phyloP scores from a whole-genome alignment of 2,113 vertebrate genomes.

The Odobenus rosmarus region DNA sequence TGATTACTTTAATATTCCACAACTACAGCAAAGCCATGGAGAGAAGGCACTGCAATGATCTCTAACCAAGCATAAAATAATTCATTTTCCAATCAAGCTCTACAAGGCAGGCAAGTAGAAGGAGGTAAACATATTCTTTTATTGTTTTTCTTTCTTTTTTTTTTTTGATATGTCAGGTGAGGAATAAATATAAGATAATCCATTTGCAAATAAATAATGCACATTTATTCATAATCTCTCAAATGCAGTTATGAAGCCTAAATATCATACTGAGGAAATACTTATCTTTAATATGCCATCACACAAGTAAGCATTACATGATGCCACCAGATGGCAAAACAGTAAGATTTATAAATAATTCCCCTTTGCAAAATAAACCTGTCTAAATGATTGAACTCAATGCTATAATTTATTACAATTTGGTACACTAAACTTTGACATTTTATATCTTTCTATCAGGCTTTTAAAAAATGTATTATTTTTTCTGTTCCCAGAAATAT shows the following conservation, averaged over 20 bases:
- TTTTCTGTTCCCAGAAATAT: not conserved
- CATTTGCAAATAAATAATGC: conserved; percentile 8
- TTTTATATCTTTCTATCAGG: not conserved
- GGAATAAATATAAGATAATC: not conserved
- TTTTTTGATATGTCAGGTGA: not conserved
- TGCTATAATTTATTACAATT: not conserved
- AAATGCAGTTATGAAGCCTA: not conserved
- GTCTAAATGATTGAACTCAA: conserved; percentile 1
- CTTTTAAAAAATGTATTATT: not conserved
- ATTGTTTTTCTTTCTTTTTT: not conserved
- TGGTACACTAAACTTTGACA: not conserved
- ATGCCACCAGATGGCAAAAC: not conserved
- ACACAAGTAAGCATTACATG: not conserved
- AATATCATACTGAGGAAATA: not conserved
- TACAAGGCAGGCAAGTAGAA: not conserved
- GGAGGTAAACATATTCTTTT: not conserved
- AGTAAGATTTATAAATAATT: conserved; percentile 37
- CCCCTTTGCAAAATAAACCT: not conserved
- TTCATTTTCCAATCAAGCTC: conserved; percentile 38
- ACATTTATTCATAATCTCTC: not conserved
- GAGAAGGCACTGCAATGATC: not conserved
- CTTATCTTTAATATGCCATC: not conserved
- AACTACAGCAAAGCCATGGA: not conserved
- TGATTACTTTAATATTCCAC: conserved; percentile 19
- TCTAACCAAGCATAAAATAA: not conserved